Evolutionary conservation across 2,113 vertebrate species (phyloP), one percentile per base, ranked within the genome.

Genomic region (Elephantulus edwardii): DNA sequence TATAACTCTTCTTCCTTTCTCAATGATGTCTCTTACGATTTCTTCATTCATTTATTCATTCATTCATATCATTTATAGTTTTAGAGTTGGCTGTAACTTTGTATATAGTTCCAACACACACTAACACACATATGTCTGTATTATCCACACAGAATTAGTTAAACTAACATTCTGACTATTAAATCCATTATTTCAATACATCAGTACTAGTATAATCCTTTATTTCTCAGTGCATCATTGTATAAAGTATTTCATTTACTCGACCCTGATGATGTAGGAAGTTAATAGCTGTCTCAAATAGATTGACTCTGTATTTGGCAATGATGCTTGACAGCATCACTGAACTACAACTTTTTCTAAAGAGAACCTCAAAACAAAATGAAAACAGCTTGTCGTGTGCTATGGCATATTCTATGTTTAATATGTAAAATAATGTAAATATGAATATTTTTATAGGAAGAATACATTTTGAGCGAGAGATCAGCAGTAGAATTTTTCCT

Each of bases 361-460:
- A 93, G 72, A 64, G 44, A 62, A 68, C 52, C 60, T 83, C 1
- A 62, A 35, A 91, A 76, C 24, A 81, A 93, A 87, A 38, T 38
- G 19, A 90, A 28, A 76, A 75, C 38, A 79, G 8, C 19, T 64
- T n/a, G 68, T 28, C 33, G 44, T 52, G 14, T 71, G 3, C 38
- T 16, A 17, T 16, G 4, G 8, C 26, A 60, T 60, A 60, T 26
- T 60, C 20, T 60, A 60, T 50, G 8, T 70, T 2, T 66, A 66
- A 33, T 60, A 35, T 30, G 13, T 8, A 74, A 50, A 81, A 71
- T 60, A 44, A 72, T 5, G 4, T 48, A 76, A 20, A 2, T 74
- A 38, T 40, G 28, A 50, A 8, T 82, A 44, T 83, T 79, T 90
- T 33, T 62, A 11, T 62, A 35, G 66, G 75, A 71, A 12, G 8